Evolutionary conservation across 2,113 vertebrate species (phyloP).

Genomic region (Poicephalus meyeri): DNA sequence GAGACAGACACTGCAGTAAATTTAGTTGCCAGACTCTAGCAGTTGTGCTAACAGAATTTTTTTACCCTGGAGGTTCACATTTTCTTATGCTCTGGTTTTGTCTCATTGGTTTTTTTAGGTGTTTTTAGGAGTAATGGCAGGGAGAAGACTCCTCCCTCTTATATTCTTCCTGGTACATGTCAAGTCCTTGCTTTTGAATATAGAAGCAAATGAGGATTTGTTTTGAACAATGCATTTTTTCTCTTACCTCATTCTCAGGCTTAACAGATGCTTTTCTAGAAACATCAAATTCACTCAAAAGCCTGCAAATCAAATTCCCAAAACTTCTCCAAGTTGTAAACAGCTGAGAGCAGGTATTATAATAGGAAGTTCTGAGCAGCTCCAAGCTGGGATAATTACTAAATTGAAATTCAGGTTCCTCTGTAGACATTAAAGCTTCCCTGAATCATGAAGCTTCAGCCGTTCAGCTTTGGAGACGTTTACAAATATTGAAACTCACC

Average conservation of each 20-base stretch:
- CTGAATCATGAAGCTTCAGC: neutral
- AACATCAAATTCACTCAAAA: neutral
- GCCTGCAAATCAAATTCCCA: neutral
- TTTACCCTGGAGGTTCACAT: neutral
- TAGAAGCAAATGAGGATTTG: neutral
- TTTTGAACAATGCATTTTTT: neutral
- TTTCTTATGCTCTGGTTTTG: neutral
- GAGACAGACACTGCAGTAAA: neutral
- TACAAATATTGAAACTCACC: neutral
- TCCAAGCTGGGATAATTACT: neutral
- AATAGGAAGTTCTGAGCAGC: neutral
- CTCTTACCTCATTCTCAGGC: neutral
- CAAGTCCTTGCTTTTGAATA: neutral
- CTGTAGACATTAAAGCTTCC: neutral
- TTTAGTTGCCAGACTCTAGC: neutral
- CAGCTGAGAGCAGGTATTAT: neutral
- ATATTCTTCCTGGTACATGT: neutral
- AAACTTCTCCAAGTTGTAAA: neutral
- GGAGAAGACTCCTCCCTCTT: neutral
- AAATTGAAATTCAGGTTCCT: conserved; percentile 4
- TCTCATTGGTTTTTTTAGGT: neutral
- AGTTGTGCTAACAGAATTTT: neutral
- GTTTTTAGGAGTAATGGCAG: neutral
- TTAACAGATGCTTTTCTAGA: neutral
- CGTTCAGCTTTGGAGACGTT: neutral